Percentiles rank a stretch among this genome's conserved stretches.
phyloP scores from a whole-genome alignment of 2,888 invertebrate species.

The Helleia helle region DNA sequence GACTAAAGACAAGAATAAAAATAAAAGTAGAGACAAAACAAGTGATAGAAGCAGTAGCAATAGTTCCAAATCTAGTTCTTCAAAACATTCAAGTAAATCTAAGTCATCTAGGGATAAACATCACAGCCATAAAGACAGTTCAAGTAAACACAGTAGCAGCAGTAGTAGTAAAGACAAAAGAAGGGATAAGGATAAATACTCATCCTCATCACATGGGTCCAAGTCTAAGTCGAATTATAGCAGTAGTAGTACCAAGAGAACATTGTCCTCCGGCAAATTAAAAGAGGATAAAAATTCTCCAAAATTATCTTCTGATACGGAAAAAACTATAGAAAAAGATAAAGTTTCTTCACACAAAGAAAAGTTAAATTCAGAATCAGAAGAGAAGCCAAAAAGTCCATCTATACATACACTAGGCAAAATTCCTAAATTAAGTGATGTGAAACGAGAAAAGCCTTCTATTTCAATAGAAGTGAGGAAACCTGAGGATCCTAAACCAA shows the following conservation, averaged over 20 bases:
- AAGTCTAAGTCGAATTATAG: conserved; percentile 46
- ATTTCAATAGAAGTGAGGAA: conserved; percentile 88
- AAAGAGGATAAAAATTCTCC: conserved; percentile 41
- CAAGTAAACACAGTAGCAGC: conserved; percentile 35
- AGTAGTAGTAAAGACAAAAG: conserved; percentile 51
- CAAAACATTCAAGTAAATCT: conserved; percentile 57
- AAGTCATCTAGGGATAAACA: conserved; percentile 52
- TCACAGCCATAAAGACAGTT: conserved; percentile 26
- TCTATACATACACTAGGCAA: conserved; percentile 83
- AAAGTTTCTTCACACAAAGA: conserved; percentile 30
- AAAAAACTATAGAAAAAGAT: conserved; percentile 40
- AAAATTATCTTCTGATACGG: conserved; percentile 35
- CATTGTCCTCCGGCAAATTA: conserved; percentile 42
- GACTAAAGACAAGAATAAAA: conserved; percentile 44
- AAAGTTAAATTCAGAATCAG: conserved; percentile 62
- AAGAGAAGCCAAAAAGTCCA: conserved; percentile 78
- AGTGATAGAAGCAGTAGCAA: conserved; percentile 42
- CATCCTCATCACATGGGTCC: conserved; percentile 39
- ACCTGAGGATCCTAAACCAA: conserved; percentile 81
- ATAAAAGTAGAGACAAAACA: conserved; percentile 61
- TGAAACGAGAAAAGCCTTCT: conserved; percentile 80
- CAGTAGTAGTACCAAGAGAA: conserved; percentile 30
- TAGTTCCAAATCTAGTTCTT: conserved; percentile 38
- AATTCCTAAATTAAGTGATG: conserved; percentile 81
- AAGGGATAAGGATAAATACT: conserved; percentile 36